These are phyloP conservation scores for Phataginus tetradactyla DNA, from an alignment of 2,797 vertebrate genomes.

Conservation along the genomic window DNA sequence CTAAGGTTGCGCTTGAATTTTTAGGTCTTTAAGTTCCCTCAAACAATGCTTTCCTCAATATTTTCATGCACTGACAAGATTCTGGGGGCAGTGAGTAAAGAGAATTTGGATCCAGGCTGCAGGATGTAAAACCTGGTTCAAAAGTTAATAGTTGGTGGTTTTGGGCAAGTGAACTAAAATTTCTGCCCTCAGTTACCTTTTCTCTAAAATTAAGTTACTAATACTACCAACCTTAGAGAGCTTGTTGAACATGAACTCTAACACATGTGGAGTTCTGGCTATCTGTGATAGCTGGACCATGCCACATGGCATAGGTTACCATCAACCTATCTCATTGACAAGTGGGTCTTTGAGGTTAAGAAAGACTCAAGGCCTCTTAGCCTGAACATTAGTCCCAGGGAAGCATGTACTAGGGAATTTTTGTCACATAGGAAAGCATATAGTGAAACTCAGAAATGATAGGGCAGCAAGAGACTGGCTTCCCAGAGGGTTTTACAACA, in stretches of 20 bases:
- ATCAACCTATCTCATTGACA: background rate
- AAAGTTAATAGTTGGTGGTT: background rate
- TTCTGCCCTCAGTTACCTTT: background rate
- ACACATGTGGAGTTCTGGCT: background rate
- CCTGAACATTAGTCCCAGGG: background rate
- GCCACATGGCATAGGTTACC: background rate
- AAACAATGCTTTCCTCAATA: background rate
- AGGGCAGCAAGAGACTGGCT: background rate
- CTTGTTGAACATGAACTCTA: background rate
- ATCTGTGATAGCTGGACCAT: background rate
- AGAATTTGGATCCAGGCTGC: background rate
- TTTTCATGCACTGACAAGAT: background rate
- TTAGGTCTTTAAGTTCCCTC: background rate
- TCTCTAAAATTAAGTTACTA: conserved; percentile 8
- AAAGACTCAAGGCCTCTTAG: background rate
- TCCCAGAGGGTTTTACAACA: background rate
- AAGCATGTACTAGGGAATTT: background rate
- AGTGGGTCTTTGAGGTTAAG: background rate
- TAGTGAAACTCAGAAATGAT: background rate
- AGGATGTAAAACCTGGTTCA: background rate
- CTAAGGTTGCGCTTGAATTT: background rate
- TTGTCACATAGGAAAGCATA: background rate
- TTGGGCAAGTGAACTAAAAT: background rate
- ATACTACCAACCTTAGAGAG: background rate
- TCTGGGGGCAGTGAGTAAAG: background rate